Conservation (phyloP, 2,888 invertebrate species). For the Cotesia congregata region DNA sequence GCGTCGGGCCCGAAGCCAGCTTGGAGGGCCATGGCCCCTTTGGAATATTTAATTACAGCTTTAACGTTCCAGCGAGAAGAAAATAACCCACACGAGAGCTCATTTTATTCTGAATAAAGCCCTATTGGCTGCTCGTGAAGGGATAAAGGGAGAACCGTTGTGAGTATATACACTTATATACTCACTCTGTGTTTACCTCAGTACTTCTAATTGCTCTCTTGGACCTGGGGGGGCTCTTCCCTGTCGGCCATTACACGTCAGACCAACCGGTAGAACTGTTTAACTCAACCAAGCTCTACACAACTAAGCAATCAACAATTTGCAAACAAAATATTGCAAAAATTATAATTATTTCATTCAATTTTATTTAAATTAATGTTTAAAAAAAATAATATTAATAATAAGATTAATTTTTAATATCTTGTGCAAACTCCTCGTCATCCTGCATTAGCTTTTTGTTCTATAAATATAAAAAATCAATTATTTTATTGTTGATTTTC, state of each 20-base stretch:
- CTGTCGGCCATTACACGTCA: conserved; percentile 44
- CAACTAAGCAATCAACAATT: neutral
- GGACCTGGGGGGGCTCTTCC: conserved; percentile 46
- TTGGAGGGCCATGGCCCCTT: conserved; percentile 44
- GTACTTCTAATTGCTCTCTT: conserved; percentile 67
- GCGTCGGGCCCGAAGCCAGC: conserved; percentile 20
- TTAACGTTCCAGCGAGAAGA: conserved; percentile 58
- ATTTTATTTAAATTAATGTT: no score
- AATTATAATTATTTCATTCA: no score
- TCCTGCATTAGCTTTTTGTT: neutral
- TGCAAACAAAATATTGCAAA: neutral
- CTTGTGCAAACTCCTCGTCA: neutral
- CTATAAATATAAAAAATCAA: neutral
- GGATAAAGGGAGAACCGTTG: conserved; percentile 32
- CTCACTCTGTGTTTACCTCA: conserved; percentile 65
- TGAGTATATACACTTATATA: neutral
- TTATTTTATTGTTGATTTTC: conserved; percentile 1
- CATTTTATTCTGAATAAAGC: conserved; percentile 43
- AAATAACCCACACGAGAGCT: conserved; percentile 58
- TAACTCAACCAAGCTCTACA: conserved; percentile 35
- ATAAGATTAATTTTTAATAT: neutral
- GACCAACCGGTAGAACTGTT: conserved; percentile 16
- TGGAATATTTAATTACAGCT: conserved; percentile 66
- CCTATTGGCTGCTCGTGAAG: conserved; percentile 40
- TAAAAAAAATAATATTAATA: neutral